Evolutionary conservation across 2,113 vertebrate species (phyloP).

Genomic region (Percina caprodes): DNA sequence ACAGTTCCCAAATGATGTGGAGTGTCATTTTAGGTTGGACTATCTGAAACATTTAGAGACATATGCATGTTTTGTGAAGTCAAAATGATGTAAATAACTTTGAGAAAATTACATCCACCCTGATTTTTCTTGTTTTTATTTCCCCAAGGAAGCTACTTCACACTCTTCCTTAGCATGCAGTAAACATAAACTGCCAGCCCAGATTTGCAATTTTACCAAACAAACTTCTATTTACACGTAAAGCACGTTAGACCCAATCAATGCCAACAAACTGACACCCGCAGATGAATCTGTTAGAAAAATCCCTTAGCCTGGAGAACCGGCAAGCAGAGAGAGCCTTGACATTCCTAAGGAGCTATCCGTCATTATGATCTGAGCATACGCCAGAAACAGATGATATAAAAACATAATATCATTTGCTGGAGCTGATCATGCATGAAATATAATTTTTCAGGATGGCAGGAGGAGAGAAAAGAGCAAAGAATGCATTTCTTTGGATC

Average conservation of each 20-base stretch:
- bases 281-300: slow-evolving; percentile 69
- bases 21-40: slow-evolving; percentile 8
- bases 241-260: slow-evolving; percentile 72
- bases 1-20: neutral
- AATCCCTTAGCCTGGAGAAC: slow-evolving; percentile 62
- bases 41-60: neutral
- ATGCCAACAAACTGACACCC: slow-evolving; percentile 71
- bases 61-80: slow-evolving; percentile 30
- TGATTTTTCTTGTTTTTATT: slow-evolving; percentile 58
- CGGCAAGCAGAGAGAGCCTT: slow-evolving; percentile 43
- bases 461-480: slow-evolving; percentile 37
- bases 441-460: slow-evolving; percentile 69
- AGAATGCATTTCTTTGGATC: slow-evolving; percentile 39
- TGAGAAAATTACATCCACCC: slow-evolving; percentile 21
- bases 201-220: slow-evolving; percentile 72
- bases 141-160: slow-evolving; percentile 31
- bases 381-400: slow-evolving; percentile 69
- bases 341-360: slow-evolving; percentile 71
- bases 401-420: slow-evolving; percentile 77
- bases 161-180: slow-evolving; percentile 44
- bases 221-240: slow-evolving; percentile 57
- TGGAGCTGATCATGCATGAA: slow-evolving; percentile 71
- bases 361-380: slow-evolving; percentile 75
- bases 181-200: slow-evolving; percentile 64
- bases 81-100: slow-evolving; percentile 43